Percentiles rank a stretch among this genome's conserved stretches.
Evolutionary conservation across 1,140 invertebrate species (phyloP).

Genomic region (Zaprionus gabonicus): DNA sequence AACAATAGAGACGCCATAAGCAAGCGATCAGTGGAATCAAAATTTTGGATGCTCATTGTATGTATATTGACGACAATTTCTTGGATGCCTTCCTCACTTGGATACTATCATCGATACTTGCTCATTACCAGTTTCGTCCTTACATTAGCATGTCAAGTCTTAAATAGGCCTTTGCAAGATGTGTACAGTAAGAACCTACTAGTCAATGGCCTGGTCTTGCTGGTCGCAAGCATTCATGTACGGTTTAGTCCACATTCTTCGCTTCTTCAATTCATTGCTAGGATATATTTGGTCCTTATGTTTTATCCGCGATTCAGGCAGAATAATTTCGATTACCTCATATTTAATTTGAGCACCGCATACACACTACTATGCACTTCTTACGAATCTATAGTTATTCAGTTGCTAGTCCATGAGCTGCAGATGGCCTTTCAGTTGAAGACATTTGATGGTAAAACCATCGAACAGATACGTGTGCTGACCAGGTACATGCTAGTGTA

Average conservation of each 20-base stretch:
- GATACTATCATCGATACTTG: slow-evolving; percentile 32
- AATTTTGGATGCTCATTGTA: slow-evolving; percentile 36
- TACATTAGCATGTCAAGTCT: slow-evolving; percentile 31
- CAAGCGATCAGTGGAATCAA: not conserved
- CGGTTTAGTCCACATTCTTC: slow-evolving; percentile 1
- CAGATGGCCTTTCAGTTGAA: slow-evolving; percentile 41
- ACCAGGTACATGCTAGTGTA: slow-evolving; percentile 51
- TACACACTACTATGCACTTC: slow-evolving; percentile 55
- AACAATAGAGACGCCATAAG: slow-evolving; percentile 30
- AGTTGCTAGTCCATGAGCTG: slow-evolving; percentile 50
- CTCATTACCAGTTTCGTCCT: slow-evolving; percentile 36
- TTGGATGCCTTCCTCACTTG: slow-evolving; percentile 38
- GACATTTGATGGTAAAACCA: not conserved
- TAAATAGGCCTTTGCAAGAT: too few species aligned
- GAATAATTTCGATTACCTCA: slow-evolving; percentile 7
- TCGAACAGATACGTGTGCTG: not conserved
- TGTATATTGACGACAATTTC: slow-evolving; percentile 1
- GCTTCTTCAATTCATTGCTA: slow-evolving; percentile 19
- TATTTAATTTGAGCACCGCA: slow-evolving; percentile 48
- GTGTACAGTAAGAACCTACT: slow-evolving; percentile 11
- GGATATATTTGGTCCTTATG: slow-evolving; percentile 34
- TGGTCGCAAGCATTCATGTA: slow-evolving; percentile 21
- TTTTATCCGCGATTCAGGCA: slow-evolving; percentile 11
- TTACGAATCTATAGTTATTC: slow-evolving; percentile 52
- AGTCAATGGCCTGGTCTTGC: slow-evolving; percentile 25